Conservation (phyloP, 2,888 invertebrate genomes). For the Caradrina kadenii region DNA sequence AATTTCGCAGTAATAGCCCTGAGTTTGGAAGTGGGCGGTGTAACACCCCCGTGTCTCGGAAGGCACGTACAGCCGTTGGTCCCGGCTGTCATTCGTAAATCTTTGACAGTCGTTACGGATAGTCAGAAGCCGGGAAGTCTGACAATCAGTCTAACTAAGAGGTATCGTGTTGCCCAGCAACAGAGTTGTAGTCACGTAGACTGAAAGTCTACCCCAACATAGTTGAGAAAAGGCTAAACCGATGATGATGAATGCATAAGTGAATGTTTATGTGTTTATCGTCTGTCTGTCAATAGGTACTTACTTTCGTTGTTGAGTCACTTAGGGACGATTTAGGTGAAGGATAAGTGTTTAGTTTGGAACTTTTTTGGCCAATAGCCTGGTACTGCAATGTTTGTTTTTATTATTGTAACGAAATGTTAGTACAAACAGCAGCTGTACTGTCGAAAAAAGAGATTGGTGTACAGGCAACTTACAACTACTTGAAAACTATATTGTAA, state of each 20-base stretch:
- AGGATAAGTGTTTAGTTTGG: constrained; percentile 6
- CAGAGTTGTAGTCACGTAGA: too few species aligned
- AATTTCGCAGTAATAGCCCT: too few species aligned
- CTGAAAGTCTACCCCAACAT: too few species aligned
- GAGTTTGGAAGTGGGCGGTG: too few species aligned
- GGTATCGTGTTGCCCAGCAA: too few species aligned
- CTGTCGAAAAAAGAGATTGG: neutral
- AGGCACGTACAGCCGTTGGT: too few species aligned
- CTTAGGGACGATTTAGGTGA: constrained; percentile 12
- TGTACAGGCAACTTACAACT: neutral
- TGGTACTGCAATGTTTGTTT: constrained; percentile 14
- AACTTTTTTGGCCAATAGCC: constrained; percentile 4
- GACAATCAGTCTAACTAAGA: too few species aligned
- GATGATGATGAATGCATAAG: neutral
- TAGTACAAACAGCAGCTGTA: neutral
- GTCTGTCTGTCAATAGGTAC: neutral
- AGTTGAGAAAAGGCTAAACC: too few species aligned
- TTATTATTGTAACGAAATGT: constrained; percentile 5
- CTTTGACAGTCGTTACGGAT: too few species aligned
- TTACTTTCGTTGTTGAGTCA: constrained; percentile 40
- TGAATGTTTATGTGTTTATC: constrained; percentile 33
- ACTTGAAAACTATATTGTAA: neutral
- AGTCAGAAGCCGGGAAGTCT: too few species aligned
- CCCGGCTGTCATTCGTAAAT: too few species aligned
- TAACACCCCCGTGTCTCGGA: too few species aligned